These are phyloP conservation scores for Bostrychus sinensis DNA, from an alignment of 2,113 vertebrate genomes.

Conservation along the genomic window DNA sequence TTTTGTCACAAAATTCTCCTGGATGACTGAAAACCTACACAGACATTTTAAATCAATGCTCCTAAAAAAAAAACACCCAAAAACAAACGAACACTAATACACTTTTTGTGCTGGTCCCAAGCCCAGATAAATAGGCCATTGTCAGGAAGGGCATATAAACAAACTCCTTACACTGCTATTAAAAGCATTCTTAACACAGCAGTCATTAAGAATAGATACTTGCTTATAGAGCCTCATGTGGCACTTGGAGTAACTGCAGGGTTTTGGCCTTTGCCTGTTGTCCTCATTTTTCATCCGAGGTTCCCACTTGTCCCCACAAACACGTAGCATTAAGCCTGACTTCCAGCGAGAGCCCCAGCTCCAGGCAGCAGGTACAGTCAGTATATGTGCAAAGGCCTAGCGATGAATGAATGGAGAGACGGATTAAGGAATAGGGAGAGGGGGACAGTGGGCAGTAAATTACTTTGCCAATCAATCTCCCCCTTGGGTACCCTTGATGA, in stretches of 20 bases:
- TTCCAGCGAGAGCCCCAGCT: constrained; percentile 43
- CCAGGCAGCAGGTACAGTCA: constrained; percentile 60
- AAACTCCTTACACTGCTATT: too few species aligned
- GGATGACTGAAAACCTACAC: too few species aligned
- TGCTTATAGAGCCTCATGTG: background rate
- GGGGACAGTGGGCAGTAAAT: constrained; percentile 77
- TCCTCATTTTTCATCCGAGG: background rate
- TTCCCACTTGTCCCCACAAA: constrained; percentile 18
- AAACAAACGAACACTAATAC: too few species aligned
- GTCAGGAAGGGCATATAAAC: too few species aligned
- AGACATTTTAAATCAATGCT: too few species aligned
- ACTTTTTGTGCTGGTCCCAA: too few species aligned
- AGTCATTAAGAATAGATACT: background rate
- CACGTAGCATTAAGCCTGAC: too few species aligned
- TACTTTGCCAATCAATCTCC: constrained; percentile 83
- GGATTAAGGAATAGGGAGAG: constrained; percentile 55
- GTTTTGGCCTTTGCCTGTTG: background rate
- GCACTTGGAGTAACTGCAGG: background rate
- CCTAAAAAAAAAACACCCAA: too few species aligned
- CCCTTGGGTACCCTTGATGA: constrained; percentile 69
- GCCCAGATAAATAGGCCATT: too few species aligned
- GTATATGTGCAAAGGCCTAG: constrained; percentile 46
- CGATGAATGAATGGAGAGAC: constrained; percentile 47
- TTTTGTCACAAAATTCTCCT: too few species aligned
- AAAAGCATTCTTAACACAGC: background rate